Evolutionary conservation across 2,113 vertebrate genomes (phyloP).

Genomic region (Addax nasomaculatus): DNA sequence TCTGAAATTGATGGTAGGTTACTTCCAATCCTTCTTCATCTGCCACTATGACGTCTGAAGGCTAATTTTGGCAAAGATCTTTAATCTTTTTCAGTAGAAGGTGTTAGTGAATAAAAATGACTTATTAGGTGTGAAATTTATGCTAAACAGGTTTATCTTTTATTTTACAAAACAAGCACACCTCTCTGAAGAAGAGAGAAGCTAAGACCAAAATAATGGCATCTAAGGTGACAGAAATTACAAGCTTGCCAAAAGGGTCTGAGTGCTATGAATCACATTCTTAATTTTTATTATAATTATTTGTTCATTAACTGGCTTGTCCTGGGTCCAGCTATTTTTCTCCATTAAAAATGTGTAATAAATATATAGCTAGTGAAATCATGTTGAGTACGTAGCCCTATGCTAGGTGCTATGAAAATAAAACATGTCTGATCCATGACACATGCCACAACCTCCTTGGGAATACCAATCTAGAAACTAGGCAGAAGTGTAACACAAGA

Average conservation of each 20-base stretch:
- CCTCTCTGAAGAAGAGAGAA: neutral
- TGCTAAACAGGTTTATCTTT: conserved; percentile 53
- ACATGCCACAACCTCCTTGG: neutral
- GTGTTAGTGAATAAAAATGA: conserved; percentile 59
- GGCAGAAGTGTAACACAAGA: neutral
- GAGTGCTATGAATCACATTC: neutral
- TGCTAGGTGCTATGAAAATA: neutral
- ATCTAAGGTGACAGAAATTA: conserved; percentile 22
- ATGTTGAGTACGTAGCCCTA: neutral
- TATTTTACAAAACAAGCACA: conserved; percentile 36
- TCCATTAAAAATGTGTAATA: neutral
- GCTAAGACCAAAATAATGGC: conserved; percentile 40
- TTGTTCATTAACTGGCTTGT: neutral
- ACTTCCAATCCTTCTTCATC: conserved; percentile 42
- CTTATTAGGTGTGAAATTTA: conserved; percentile 56
- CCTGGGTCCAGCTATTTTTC: neutral
- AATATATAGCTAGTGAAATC: neutral
- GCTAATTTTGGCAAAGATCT: conserved; percentile 54
- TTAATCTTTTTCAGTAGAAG: conserved; percentile 39
- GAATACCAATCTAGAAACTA: neutral
- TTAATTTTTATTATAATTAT: neutral
- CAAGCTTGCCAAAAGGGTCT: conserved; percentile 25
- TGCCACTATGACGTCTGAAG: conserved; percentile 21
- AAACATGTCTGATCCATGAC: neutral
- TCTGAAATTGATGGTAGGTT: conserved; percentile 28